Evolutionary conservation across 2,113 vertebrate genomes (phyloP).

Genomic region (Rana temporaria): DNA sequence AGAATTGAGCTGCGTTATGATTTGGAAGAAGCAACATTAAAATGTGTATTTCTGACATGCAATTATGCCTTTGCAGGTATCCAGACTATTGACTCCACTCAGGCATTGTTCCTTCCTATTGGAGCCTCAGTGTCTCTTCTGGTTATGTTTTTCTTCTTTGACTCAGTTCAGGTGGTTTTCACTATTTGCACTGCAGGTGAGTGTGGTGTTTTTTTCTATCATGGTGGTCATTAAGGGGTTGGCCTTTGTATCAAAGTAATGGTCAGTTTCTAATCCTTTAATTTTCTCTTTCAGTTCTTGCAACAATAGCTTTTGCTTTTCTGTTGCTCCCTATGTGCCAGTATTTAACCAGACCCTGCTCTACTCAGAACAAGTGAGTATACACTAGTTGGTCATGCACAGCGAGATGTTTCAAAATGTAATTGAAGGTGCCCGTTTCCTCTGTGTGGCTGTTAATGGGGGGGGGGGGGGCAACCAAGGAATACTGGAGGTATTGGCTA

Average conservation of each 20-base stretch:
- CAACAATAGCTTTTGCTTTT: constrained; percentile 98
- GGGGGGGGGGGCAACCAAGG: no score
- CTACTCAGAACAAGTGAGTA: constrained; percentile 97
- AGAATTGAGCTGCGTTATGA: no score
- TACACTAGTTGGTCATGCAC: background rate
- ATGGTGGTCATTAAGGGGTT: background rate
- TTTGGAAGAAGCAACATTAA: no score
- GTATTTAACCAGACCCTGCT: constrained; percentile 98
- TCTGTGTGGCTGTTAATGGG: no score
- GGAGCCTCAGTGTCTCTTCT: constrained; percentile 97
- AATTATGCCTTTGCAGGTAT: constrained; percentile 82
- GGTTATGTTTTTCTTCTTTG: constrained; percentile 99
- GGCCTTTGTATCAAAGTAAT: background rate
- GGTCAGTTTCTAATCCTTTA: constrained; percentile 20
- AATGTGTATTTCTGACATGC: no score
- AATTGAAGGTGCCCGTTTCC: no score
- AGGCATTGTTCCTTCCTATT: constrained; percentile 96
- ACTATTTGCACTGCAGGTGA: constrained; percentile 99
- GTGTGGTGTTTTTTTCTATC: constrained; percentile 40
- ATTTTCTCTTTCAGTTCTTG: constrained; percentile 85
- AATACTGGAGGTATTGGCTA: no score
- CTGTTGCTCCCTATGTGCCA: constrained; percentile 99
- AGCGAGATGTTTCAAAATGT: no score
- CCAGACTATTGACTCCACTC: constrained; percentile 98
- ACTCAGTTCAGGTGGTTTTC: constrained; percentile 99